Evolutionary conservation across 1,140 invertebrate species (phyloP).

Genomic region (Drosophila pallidifrons): DNA sequence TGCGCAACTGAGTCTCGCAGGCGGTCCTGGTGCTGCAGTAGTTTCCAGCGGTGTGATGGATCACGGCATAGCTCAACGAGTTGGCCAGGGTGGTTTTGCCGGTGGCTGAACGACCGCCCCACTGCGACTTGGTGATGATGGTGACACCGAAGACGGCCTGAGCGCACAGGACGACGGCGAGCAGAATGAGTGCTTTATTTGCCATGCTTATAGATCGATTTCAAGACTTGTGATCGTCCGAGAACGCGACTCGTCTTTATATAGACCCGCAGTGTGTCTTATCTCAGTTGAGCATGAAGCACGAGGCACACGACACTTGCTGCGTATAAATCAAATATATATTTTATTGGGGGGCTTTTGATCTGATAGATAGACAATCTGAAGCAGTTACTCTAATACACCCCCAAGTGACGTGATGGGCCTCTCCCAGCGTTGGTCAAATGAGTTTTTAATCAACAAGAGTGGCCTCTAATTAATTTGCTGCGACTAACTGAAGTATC

Average conservation of each 20-base stretch:
- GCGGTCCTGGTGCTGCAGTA: conserved; percentile 84
- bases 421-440: conserved; percentile 31
- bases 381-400: conserved; percentile 7
- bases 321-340: conserved; percentile 17
- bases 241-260: conserved; percentile 32
- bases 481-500: conserved; percentile 19
- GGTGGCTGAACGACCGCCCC: conserved; percentile 87
- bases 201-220: conserved; percentile 53
- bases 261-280: conserved; percentile 46
- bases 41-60: conserved; percentile 90
- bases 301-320: conserved; percentile 17
- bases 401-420: conserved; percentile 5
- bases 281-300: conserved; percentile 28
- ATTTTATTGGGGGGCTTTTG: conserved; percentile 24
- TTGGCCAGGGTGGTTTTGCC: conserved; percentile 84
- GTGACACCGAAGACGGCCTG: conserved; percentile 67
- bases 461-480: conserved; percentile 74
- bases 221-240: conserved; percentile 27
- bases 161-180: conserved; percentile 67
- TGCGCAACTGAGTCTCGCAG: conserved; percentile 86
- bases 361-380: conserved; percentile 48
- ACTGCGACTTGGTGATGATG: conserved; percentile 86
- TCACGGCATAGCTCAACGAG: conserved; percentile 90
- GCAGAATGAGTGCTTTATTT: conserved; percentile 63
- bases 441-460: conserved; percentile 64